Conservation (phyloP, 2,113 vertebrate species). For the Lanius collurio region DNA sequence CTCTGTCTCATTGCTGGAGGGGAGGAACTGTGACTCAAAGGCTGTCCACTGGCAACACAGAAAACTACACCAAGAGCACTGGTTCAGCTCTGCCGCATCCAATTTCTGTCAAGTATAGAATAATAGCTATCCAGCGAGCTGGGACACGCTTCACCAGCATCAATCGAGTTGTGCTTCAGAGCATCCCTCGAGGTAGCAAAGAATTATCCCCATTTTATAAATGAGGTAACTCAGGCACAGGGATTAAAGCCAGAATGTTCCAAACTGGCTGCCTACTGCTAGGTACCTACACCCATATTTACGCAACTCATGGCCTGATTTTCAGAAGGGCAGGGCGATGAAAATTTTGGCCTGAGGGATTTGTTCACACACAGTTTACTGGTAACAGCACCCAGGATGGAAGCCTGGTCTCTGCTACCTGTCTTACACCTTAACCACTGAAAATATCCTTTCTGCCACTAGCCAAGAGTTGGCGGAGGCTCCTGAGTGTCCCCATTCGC, state of each 20-base stretch:
- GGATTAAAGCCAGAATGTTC: constrained; percentile 52
- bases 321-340: constrained; percentile 58
- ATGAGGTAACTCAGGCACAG: constrained; percentile 31
- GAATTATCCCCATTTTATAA: constrained; percentile 48
- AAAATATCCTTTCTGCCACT: constrained; percentile 28
- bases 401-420: constrained; percentile 35
- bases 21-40: background rate
- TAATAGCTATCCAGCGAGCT: constrained; percentile 34
- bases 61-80: constrained; percentile 13
- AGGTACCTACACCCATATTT: constrained; percentile 48
- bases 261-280: constrained; percentile 37
- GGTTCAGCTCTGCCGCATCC: constrained; percentile 1
- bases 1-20: background rate
- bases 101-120: constrained; percentile 29
- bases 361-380: constrained; percentile 47
- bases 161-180: constrained; percentile 25
- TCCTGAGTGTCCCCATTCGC: background rate
- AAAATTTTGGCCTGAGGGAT: constrained; percentile 61
- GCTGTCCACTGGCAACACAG: background rate
- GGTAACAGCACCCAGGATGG: constrained; percentile 4
- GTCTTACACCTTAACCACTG: constrained; percentile 10
- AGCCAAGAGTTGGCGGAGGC: background rate
- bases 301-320: constrained; percentile 54
- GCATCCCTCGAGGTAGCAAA: constrained; percentile 63
- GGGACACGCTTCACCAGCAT: constrained; percentile 37